Base-by-base conservation (phyloP, 2,888 invertebrate genomes). In the Endotricha flammealis region DNA sequence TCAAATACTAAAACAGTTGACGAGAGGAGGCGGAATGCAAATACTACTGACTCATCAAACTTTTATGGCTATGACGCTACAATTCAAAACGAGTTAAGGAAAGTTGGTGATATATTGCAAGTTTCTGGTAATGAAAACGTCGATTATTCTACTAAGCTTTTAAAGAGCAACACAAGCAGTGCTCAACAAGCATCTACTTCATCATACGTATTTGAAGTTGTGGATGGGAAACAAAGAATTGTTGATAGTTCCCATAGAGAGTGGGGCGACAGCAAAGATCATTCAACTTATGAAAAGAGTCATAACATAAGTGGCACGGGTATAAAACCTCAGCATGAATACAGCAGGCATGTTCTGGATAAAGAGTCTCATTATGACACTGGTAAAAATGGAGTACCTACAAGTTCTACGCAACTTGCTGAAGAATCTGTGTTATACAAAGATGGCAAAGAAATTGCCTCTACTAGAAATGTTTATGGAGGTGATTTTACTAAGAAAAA, bases 181-280 rank as follows among this genome's bases (percentile, higher is more conserved):
- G 83, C 86, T 31, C 82, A 89, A 33, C 89, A 91, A 70, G 90
- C 89, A 36, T 89, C 90, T 9, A 88, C 89, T 4, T 89, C 89
- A 4, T 90, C 91, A 29, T 91, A 91, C 52, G 88, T 87, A 2
- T 82, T 91, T 39, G 90, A 91, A 77, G 80, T 90, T 31, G 82
- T 90, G 17, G 89, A 91, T 57, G 91, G 91, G 2, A 88, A 90
- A 59, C 89, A 91, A 66, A 72, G 80, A 41, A 72, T 90, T 22
- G 77, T 90, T 7, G 90, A 90, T 42, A 83, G 86, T 46, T 83
- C 88, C 44, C 88, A 89, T 34, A 86, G 89, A 55, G 90, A 91
- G 69, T 86, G 89, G 70, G 89, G 89, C 29, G 87, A 87, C 40
- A 88, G 74, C 53, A 78, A 88, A 51, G 82, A 85, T 30, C 79